Evolutionary conservation across 2,113 vertebrate species (phyloP).

Genomic region (Acanthochromis polyacanthus): DNA sequence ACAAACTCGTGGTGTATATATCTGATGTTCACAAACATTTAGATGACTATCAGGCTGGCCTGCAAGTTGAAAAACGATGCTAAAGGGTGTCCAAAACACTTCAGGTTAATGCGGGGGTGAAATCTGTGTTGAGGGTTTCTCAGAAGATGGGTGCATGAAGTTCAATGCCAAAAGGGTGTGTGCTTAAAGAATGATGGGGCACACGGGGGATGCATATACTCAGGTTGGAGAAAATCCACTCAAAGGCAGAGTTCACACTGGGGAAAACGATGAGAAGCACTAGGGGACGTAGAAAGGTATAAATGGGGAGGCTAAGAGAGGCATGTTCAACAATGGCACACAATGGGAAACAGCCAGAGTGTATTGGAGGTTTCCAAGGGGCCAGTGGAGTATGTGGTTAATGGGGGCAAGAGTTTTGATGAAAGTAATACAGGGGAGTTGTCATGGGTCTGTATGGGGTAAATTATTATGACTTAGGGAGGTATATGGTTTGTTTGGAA

Average conservation of each 20-base stretch:
- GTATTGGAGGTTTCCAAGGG: slow-evolving; percentile 55
- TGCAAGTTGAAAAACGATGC: too few species aligned
- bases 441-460: slow-evolving; percentile 39
- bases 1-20: too few species aligned
- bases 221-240: slow-evolving; percentile 21
- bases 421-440: slow-evolving; percentile 20
- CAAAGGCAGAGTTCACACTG: slow-evolving; percentile 43
- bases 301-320: slow-evolving; percentile 40
- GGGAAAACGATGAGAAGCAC: slow-evolving; percentile 56
- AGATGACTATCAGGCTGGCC: too few species aligned
- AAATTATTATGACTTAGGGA: slow-evolving; percentile 42
- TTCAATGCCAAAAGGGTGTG: neutral
- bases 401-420: slow-evolving; percentile 40
- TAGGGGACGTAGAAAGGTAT: slow-evolving; percentile 38
- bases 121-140: neutral
- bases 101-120: too few species aligned
- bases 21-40: too few species aligned
- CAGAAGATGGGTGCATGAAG: slow-evolving; percentile 5
- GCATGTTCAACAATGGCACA: slow-evolving; percentile 41
- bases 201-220: slow-evolving; percentile 14
- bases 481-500: neutral
- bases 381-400: slow-evolving; percentile 55
- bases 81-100: too few species aligned
- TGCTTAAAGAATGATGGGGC: slow-evolving; percentile 28
- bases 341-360: slow-evolving; percentile 49